Base-by-base conservation (phyloP, 2,797 vertebrate species). In the Sebastiscus albofasciatus region DNA sequence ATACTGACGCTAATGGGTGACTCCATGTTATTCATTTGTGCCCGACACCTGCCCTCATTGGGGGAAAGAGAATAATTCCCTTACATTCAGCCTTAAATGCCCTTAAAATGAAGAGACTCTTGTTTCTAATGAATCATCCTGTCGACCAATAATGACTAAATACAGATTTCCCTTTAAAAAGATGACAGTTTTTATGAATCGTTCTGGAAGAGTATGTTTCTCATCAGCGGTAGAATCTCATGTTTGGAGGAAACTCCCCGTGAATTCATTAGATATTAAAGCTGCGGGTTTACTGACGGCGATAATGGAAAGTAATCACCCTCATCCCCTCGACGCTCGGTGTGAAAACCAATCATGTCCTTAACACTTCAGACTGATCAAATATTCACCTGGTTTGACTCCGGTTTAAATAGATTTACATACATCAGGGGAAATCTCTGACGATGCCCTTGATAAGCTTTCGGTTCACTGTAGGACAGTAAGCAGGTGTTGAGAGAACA, bases 371-470 rank as follows among this genome's bases (percentile, higher is more conserved):
- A 24, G 2, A 2, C 55, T 31, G 58, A 83, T 72, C 36, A 49
- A 67, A 58, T 27, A 22, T 26, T 16, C 1, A 4, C 7, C 59
- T 22, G 70, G 26, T 42, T 29, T 49, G 31, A 42, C 71, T 73
- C 10, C 3, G 61, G 7, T 72, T 82, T 79, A 68, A 76, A 75
- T 29, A 61, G 72, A 72, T 82, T 60, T 76, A 24, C 58, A 46
- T 34, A 31, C 62, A 66, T 79, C 8, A 60, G 4, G 16, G 16
- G 6, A 18, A 20, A 5, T 14, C 67, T 72, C 18, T 6, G 22
- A 33, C 9, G 5, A 31, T 26, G 39, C 46, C 7, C 71, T 8
- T 4, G 18, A 27, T 54, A 9, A 42, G 26, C 20, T 27, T 34
- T n/a, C 10, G 14, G 34, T 58, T 52, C 9, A 13, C 24, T 36